Evolutionary conservation across 2,113 vertebrate genomes (phyloP), one percentile per base, ranked within the genome.

Genomic region (Cinclus mexicanus): DNA sequence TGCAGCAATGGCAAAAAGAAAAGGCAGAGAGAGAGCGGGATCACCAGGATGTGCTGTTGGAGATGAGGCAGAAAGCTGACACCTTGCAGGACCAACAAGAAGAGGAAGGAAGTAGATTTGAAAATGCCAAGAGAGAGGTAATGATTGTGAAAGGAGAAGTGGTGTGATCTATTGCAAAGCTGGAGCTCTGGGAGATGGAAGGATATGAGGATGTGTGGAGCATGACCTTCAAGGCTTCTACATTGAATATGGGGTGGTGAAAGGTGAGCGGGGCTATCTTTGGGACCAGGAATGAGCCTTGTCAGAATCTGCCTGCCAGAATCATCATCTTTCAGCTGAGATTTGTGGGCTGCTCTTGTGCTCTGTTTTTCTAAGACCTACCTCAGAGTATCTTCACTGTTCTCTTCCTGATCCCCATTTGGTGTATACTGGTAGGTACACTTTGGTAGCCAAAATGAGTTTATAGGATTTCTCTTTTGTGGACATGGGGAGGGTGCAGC

Each of bases 401-500:
- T 74, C 22, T 57, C 37, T 25, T 42, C 21, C 0, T 37, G 0
- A 19, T 57, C n/a, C 12, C 28, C 29, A 64, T 61, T n/a, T 21
- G n/a, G 35, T 47, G 17, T 52, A 52, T 47, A 15, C 44, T 78
- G 64, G 18, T 28, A 24, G 1, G 11, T 41, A n/a, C 35, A 37
- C 35, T 37, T 24, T 37, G 37, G 39, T 12, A 67, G 42, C 35
- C 41, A 39, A 37, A 63, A 6, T 31, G 53, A 60, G 23, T 83
- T 49, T 72, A 12, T 77, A 20, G 44, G 33, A 25, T 42, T 26
- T 71, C 42, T 65, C 25, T 16, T 72, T 11, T 31, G 33, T 14
- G 15, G 10, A 21, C 13, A 39, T 2, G 1, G 5, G n/a, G 14
- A 41, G 11, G 14, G 18, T 1, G 1, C 14, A 50, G 46, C 59